These are phyloP conservation scores for Lucinisca nassula DNA, from an alignment of 2,888 invertebrate genomes.

Conservation along the genomic window DNA sequence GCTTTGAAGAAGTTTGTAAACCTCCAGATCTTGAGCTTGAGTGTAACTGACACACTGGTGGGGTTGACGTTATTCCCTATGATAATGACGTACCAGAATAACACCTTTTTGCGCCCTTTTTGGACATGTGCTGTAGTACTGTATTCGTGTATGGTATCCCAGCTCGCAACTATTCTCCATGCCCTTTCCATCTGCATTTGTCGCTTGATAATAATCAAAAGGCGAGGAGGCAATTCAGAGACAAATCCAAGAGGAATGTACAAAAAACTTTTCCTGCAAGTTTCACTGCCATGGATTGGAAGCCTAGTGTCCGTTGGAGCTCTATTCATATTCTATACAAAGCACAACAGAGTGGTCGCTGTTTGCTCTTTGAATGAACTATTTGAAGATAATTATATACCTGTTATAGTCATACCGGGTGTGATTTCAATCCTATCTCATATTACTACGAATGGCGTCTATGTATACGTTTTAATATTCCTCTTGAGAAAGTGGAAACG, in stretches of 20 bases:
- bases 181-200: background rate
- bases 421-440: background rate
- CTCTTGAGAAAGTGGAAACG: background rate
- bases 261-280: background rate
- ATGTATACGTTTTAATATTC: background rate
- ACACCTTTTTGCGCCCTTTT: background rate
- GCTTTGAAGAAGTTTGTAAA: slow-evolving; percentile 3
- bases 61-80: background rate
- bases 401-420: background rate
- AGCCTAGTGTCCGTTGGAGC: background rate
- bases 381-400: background rate
- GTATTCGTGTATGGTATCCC: background rate
- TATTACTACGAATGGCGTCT: background rate
- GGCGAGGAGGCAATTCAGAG: background rate
- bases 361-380: background rate
- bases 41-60: background rate
- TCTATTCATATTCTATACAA: background rate
- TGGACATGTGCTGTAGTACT: background rate
- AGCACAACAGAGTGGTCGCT: background rate
- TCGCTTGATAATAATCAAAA: background rate
- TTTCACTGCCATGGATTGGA: background rate
- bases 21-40: background rate
- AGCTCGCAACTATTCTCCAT: background rate
- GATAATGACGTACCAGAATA: background rate
- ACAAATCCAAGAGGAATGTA: background rate